Base-by-base conservation (phyloP, 2,888 invertebrate genomes). In the Tenthredo scrophulariae region DNA sequence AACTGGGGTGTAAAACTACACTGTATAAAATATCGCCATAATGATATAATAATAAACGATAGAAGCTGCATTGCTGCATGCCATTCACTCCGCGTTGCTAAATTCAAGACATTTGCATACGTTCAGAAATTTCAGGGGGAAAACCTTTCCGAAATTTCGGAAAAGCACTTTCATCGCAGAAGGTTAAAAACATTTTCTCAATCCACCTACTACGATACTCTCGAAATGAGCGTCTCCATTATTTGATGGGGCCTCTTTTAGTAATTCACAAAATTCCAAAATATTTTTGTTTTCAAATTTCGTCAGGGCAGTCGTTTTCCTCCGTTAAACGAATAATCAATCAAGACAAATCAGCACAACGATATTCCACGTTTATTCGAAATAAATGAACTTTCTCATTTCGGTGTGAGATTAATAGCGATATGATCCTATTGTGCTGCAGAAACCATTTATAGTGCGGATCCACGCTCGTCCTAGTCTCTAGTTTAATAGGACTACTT, bases 401-500 rank as follows among this genome's bases (percentile, higher is more conserved):
- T 54, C 6, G 7, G n/a, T n/a, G 1, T n/a, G 7, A n/a, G n/a
- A 80, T 62, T 85, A 79, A 75, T 84, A n/a, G 26, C 29, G 40
- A 43, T 15, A 40, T 22, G 40, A 80, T 80, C 62, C 80, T 62
- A 58, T 80, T 80, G 80, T 62, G 37, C 15, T 62, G 22, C 37
- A 80, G 40, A 77, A 54, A 54, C 1, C 33, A 18, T 50, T 15
- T 40, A 15, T 50, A 5, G 62, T 22, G 46, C 77, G 6, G 33
- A 15, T 15, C 58, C 37, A 33, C 74, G 26, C 29, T 3, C 15
- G 54, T 50, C 84, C 46, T 18, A 50, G 50, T 67, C 79, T 65
- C 77, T 40, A 88, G 88, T 90, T 54, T 91, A 90, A 90, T 90
- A 90, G 88, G 88, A 86, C 87, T 85, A 87, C 88, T 89, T 88